A percentile compares a stretch with the other conserved stretches of the same genome.
Conservation (phyloP, 1,140 invertebrate species). For the Ostrea edulis region DNA sequence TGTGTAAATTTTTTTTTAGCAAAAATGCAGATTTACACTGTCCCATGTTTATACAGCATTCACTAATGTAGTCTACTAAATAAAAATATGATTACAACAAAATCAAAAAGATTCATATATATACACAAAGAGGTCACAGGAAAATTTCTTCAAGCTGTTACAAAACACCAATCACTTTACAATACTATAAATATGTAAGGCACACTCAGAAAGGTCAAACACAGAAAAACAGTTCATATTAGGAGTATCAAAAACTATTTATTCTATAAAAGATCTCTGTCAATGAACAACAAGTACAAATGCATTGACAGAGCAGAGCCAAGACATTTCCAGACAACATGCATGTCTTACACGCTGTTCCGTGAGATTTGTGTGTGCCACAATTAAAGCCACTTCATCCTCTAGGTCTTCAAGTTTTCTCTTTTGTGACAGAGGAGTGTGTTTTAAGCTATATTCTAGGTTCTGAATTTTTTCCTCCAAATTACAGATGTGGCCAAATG, state of each 20-base stretch:
- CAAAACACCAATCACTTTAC: not conserved
- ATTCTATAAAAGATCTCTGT: not conserved
- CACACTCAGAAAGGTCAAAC: not conserved
- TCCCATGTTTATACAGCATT: not conserved
- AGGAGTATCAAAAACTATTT: not conserved
- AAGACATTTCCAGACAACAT: conserved; percentile 12
- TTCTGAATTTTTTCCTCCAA: conserved; percentile 68
- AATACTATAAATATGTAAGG: not conserved
- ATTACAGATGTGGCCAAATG: conserved; percentile 64
- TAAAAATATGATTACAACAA: not conserved
- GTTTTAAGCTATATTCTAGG: conserved; percentile 64
- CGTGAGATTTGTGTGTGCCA: conserved; percentile 63
- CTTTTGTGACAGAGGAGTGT: conserved; percentile 42
- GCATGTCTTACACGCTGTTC: conserved; percentile 64
- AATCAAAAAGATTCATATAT: not conserved
- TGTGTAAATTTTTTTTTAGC: not conserved
- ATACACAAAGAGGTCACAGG: not conserved
- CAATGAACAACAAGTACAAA: not conserved
- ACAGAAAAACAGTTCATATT: not conserved
- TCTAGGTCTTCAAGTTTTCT: conserved; percentile 64
- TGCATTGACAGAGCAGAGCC: not conserved
- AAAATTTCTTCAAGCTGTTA: not conserved
- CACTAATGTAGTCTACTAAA: not conserved
- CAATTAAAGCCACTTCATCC: conserved; percentile 69
- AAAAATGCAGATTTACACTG: not conserved